Evolutionary conservation across 2,888 invertebrate genomes (phyloP).

Genomic region (Azorinus chamasolen): DNA sequence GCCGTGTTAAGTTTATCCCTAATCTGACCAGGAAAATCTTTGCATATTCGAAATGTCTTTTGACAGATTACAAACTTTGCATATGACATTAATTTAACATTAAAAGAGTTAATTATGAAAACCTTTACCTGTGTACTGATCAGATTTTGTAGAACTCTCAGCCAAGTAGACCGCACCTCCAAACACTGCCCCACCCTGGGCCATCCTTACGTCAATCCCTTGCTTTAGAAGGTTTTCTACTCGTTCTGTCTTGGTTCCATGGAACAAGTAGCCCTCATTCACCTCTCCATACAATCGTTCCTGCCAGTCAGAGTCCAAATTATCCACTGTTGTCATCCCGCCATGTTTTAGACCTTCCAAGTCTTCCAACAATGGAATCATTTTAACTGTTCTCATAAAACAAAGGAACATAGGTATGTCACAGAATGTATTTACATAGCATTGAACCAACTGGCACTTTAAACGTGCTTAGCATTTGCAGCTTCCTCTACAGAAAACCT

Average conservation of each 20-base stretch:
- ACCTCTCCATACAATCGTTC: constrained; percentile 59
- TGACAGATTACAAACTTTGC: not conserved
- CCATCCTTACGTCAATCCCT: constrained; percentile 68
- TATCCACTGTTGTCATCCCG: constrained; percentile 12
- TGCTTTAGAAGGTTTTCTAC: constrained; percentile 49
- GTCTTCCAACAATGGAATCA: constrained; percentile 26
- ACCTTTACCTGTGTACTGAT: constrained; percentile 73
- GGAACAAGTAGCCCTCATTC: constrained; percentile 73
- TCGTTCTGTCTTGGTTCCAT: constrained; percentile 65
- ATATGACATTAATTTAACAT: not conserved
- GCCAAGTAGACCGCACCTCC: constrained; percentile 72
- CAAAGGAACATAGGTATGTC: not conserved
- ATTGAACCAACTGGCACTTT: too few species aligned
- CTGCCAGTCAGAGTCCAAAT: constrained; percentile 23
- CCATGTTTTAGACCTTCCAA: constrained; percentile 31
- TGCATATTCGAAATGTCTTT: too few species aligned
- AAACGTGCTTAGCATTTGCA: too few species aligned
- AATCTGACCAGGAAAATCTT: too few species aligned
- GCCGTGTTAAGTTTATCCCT: too few species aligned
- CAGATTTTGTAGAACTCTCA: constrained; percentile 76
- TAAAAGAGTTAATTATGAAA: constrained; percentile 4
- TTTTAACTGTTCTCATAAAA: constrained; percentile 13
- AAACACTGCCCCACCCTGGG: constrained; percentile 58
- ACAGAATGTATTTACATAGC: too few species aligned
- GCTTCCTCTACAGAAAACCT: too few species aligned